Conservation (phyloP, 2,113 vertebrate species). For the Vicugna pacos region DNA sequence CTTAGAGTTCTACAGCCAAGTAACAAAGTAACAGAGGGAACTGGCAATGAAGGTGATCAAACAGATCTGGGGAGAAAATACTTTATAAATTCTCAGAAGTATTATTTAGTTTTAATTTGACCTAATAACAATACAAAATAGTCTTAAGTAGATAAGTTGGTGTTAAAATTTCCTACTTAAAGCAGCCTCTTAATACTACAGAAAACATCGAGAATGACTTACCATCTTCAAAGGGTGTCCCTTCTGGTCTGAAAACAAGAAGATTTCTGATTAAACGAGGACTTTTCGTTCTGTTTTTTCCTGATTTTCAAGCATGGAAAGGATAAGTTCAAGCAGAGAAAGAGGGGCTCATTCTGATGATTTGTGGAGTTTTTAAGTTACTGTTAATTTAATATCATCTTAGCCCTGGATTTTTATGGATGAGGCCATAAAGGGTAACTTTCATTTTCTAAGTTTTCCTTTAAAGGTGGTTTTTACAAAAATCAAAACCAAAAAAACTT, state of each 20-base stretch:
- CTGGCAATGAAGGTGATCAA: not conserved
- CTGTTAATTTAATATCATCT: not conserved
- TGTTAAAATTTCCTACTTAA: slow-evolving; percentile 33
- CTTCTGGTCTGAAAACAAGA: slow-evolving; percentile 94
- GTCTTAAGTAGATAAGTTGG: not conserved
- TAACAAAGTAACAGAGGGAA: not conserved
- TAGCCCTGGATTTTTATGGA: not conserved
- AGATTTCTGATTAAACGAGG: slow-evolving; percentile 79
- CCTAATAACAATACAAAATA: not conserved
- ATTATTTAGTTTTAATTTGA: slow-evolving; percentile 35
- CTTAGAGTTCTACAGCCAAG: not conserved
- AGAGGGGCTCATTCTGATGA: not conserved
- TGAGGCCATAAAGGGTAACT: not conserved
- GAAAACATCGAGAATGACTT: slow-evolving; percentile 83
- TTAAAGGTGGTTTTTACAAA: slow-evolving; percentile 45
- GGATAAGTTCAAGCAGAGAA: not conserved
- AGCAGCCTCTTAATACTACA: not conserved
- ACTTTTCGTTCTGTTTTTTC: slow-evolving; percentile 53
- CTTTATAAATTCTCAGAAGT: not conserved
- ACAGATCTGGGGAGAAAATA: not conserved
- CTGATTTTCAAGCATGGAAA: slow-evolving; percentile 34
- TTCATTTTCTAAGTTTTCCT: slow-evolving; percentile 36
- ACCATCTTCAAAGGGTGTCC: slow-evolving; percentile 99
- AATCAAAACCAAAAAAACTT: not conserved
- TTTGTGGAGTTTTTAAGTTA: not conserved